Conservation (phyloP, 2,888 invertebrate genomes). For the Eumerus sabulonum region DNA sequence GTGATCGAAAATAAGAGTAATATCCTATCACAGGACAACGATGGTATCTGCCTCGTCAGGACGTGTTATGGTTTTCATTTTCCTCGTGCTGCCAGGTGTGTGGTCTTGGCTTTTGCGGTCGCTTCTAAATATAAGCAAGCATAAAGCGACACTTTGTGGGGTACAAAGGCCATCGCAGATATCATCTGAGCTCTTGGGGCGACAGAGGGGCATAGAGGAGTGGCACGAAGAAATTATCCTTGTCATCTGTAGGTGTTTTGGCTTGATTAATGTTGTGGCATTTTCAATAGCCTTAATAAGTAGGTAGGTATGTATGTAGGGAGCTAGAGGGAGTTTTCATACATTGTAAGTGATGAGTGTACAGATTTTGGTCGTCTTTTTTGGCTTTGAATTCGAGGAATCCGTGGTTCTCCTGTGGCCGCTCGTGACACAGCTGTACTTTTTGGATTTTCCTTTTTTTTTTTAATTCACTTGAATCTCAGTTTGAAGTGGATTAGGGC, state of each 20-base stretch:
- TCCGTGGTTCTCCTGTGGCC: no score
- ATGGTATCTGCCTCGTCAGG: no score
- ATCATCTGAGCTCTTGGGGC: slow-evolving; percentile 15
- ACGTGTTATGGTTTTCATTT: background rate
- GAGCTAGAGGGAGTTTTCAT: no score
- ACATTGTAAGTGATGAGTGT: no score
- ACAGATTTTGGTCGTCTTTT: no score
- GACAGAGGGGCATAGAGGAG: slow-evolving; percentile 14
- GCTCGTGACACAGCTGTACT: no score
- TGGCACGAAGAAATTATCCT: slow-evolving; percentile 53
- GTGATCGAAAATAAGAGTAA: slow-evolving; percentile 24
- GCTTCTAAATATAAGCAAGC: background rate
- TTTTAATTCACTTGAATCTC: no score
- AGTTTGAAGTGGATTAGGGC: no score
- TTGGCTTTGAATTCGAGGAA: no score
- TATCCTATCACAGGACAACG: background rate
- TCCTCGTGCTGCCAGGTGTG: slow-evolving; percentile 3
- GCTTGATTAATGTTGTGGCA: slow-evolving; percentile 66
- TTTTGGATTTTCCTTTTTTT: no score
- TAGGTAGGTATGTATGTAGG: slow-evolving; percentile 2
- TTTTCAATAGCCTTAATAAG: slow-evolving; percentile 60
- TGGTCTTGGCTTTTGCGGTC: slow-evolving; percentile 8
- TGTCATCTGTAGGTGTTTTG: slow-evolving; percentile 67
- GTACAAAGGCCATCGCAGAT: background rate
- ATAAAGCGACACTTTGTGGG: no score